Percentiles rank a stretch among this genome's conserved stretches.
Evolutionary conservation across 1,140 invertebrate genomes (phyloP).

Genomic region (Eueides isabella): DNA sequence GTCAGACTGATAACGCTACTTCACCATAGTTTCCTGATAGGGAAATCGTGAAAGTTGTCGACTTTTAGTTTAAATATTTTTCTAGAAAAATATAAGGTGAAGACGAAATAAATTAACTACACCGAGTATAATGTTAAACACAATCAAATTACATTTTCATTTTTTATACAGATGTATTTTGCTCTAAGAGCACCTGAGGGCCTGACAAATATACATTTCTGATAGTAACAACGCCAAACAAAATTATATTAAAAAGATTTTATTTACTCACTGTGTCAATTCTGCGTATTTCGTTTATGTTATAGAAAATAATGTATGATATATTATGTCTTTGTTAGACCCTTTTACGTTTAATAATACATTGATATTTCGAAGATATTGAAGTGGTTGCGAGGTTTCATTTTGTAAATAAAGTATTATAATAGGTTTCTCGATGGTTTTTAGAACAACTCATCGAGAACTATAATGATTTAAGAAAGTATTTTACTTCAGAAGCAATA

Average conservation of each 20-base stretch:
- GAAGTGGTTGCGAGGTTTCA: neutral
- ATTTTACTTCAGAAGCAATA: no score
- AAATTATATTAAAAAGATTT: neutral
- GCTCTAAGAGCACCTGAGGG: neutral
- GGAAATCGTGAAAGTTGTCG: no score
- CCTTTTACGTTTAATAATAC: neutral
- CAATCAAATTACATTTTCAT: neutral
- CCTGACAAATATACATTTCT: neutral
- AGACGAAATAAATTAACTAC: no score
- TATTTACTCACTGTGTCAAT: neutral
- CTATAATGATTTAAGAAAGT: no score
- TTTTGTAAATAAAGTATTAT: no score
- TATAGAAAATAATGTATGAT: constrained; percentile 5
- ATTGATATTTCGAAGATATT: neutral
- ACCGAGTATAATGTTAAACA: neutral
- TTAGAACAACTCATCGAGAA: no score
- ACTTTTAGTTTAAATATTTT: no score
- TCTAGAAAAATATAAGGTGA: no score
- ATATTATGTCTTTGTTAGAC: no score
- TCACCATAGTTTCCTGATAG: no score
- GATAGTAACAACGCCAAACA: neutral
- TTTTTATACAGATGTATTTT: neutral
- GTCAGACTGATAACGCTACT: no score
- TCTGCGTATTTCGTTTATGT: neutral
- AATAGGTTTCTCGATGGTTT: no score